Evolutionary conservation across 2,797 vertebrate genomes (phyloP).

Genomic region (Natrix natrix): DNA sequence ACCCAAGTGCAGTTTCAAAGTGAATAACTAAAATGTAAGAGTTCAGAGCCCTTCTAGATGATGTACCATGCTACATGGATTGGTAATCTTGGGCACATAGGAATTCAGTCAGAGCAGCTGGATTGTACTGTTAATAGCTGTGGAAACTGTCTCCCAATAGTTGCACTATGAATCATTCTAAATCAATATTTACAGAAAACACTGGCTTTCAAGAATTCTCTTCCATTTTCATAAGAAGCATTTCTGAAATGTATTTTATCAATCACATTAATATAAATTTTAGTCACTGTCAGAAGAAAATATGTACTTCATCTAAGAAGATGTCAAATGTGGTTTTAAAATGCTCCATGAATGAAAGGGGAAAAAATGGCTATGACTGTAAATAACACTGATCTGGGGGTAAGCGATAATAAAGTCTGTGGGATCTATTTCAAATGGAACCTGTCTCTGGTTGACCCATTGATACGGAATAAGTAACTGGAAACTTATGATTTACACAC

Average conservation of each 20-base stretch:
- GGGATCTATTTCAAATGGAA: neutral
- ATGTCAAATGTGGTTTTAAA: neutral
- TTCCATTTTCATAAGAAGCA: neutral
- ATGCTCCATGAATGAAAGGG: slow-evolving; percentile 33
- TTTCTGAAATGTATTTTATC: neutral
- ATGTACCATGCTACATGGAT: neutral
- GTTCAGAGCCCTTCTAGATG: neutral
- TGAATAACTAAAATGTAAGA: neutral
- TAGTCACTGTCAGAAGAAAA: neutral
- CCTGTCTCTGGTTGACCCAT: neutral
- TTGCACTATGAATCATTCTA: neutral
- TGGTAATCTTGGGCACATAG: neutral
- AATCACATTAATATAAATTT: neutral
- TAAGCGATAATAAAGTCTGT: neutral
- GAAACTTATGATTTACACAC: neutral
- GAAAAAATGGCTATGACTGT: neutral
- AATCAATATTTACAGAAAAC: slow-evolving; percentile 1
- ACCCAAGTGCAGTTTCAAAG: neutral
- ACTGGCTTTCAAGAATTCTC: neutral
- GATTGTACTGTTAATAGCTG: neutral
- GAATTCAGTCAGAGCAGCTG: neutral
- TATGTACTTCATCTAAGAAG: neutral
- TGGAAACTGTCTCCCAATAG: neutral
- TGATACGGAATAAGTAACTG: neutral
- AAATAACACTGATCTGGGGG: neutral